Percentiles rank a stretch among this genome's conserved stretches.
Evolutionary conservation across 2,113 vertebrate genomes (phyloP).

Genomic region (Aleadryas rufinucha): DNA sequence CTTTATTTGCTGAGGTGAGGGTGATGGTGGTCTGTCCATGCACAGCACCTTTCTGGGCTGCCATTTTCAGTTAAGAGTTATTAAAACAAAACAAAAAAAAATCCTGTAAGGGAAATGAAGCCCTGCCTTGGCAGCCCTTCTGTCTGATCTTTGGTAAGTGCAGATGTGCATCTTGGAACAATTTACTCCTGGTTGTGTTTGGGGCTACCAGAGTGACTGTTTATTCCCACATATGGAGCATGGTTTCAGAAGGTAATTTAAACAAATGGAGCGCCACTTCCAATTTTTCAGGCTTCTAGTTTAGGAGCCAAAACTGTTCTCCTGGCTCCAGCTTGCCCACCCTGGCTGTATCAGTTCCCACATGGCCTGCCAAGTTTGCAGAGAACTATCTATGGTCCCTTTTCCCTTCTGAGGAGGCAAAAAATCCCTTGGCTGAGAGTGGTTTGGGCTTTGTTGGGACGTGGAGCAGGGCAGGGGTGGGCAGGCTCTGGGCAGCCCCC

Average conservation of each 20-base stretch:
- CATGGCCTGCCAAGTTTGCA: neutral
- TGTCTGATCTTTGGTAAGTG: conserved; percentile 12
- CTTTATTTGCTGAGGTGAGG: neutral
- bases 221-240: conserved; percentile 25
- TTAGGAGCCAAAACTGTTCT: conserved; percentile 14
- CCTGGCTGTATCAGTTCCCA: neutral
- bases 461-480: fast-evolving
- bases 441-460: neutral
- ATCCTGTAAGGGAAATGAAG: neutral
- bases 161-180: conserved; percentile 60
- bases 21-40: neutral
- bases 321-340: conserved; percentile 37
- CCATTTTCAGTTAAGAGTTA: neutral
- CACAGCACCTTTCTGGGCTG: neutral
- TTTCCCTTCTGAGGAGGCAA: neutral
- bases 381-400: neutral
- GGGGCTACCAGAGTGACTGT: conserved; percentile 24
- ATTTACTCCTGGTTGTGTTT: conserved; percentile 42
- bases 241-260: conserved; percentile 50
- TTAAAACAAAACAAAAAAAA: neutral
- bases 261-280: conserved; percentile 48
- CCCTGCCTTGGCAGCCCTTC: conserved; percentile 10
- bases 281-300: conserved; percentile 39
- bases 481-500: too few species aligned
- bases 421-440: neutral